Evolutionary conservation across 2,797 vertebrate species (phyloP), one percentile per base, ranked within the genome.

Genomic region (Onychomys torridus): DNA sequence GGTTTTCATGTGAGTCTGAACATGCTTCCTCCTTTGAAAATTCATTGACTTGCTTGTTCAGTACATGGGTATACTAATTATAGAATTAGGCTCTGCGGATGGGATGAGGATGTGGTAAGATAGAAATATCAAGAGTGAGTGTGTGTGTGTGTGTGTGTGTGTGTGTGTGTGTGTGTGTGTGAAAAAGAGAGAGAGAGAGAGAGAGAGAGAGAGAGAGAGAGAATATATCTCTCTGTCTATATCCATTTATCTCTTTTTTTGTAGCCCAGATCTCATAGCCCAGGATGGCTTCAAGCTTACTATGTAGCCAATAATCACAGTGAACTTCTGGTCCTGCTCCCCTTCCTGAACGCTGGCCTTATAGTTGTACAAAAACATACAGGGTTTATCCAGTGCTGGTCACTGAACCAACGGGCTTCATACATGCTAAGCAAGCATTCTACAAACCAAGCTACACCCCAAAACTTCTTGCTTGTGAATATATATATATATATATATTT

Each of bases 61-160:
- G 59, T 85, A 89, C 43, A 86, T 84, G 46, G 40, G 32, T 23
- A 57, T 65, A 43, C 4, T 90, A 63, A 57, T 19, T 75, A 10
- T 59, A 49, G 57, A 65, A 49, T 81, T 96, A 95, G 86, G 17
- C 67, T 88, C 14, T 59, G 46, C 94, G 49, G 65, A 71, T 89
- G 34, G 21, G 79, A 75, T 76, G 0, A 1, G 52, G 71, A 55
- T 73, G 19, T 84, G 32, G 25, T 29, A 83, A 92, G 57, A 67
- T 43, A 34, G n/a, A 75, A 92, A 57, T 77, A 57, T 5, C 10
- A 40, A 34, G 10, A 52, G 83, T 10, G 65, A 49, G 49, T 25
- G 52, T n/a, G 49, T 81, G 79, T 25, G 34, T 27, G 2, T 19
- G 46, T 49, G 6, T 23, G 13, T 19, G 16, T 49, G 43, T 49